Evolutionary conservation across 2,888 invertebrate species (phyloP).

Genomic region (Chaitophorus viminalis): DNA sequence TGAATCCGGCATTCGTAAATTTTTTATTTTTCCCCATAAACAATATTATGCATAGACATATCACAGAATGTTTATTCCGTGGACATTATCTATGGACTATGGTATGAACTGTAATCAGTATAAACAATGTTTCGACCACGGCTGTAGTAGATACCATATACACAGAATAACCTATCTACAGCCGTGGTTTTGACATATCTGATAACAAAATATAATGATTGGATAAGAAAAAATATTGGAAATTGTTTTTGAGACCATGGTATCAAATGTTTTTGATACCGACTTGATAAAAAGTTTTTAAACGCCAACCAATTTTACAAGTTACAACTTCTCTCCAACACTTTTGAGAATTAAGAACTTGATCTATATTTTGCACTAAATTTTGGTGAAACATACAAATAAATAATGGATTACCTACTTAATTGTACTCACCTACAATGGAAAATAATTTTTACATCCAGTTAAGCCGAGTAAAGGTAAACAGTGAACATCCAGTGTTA

Average conservation of each 20-base stretch:
- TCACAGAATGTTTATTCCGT: neutral
- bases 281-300: conserved; percentile 48
- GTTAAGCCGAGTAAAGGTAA: neutral
- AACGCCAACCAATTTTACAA: conserved; percentile 30
- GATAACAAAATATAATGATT: neutral
- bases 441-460: neutral
- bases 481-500: neutral
- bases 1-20: too few species aligned
- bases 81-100: neutral
- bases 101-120: too few species aligned
- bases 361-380: neutral
- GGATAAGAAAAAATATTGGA: neutral
- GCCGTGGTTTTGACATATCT: neutral
- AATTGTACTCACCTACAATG: neutral
- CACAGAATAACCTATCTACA: too few species aligned
- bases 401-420: conserved; percentile 1
- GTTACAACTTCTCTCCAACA: conserved; percentile 14
- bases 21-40: neutral
- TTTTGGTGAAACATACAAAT: neutral
- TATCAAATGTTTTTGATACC: conserved; percentile 32
- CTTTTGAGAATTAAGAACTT: conserved; percentile 1
- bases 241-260: neutral
- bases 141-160: too few species aligned
- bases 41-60: neutral
- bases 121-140: too few species aligned